These are phyloP conservation scores for Numenius arquata DNA, from an alignment of 2,113 vertebrate species.

Conservation along the genomic window DNA sequence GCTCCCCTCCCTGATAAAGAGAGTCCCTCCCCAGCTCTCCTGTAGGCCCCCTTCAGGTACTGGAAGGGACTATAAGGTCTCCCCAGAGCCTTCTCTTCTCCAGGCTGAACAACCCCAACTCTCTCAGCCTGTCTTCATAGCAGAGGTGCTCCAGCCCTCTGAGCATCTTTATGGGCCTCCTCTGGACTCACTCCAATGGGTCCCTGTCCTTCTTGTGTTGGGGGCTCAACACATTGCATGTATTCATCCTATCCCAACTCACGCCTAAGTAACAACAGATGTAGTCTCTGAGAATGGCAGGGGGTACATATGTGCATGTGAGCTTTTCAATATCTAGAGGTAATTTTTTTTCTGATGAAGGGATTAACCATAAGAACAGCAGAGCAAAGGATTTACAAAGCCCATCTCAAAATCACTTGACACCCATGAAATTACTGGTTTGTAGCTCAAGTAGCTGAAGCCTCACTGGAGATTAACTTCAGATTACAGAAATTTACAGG, in stretches of 20 bases:
- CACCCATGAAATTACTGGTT: not conserved
- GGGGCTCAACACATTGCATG: not conserved
- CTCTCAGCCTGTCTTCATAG: not conserved
- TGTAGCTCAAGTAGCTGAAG: not conserved
- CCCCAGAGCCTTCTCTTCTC: not conserved
- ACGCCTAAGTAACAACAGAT: not conserved
- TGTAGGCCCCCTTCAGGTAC: not conserved
- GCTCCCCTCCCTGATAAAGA: not conserved
- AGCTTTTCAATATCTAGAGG: not conserved
- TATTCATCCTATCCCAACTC: not conserved
- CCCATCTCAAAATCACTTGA: not conserved
- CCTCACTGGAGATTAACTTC: not conserved
- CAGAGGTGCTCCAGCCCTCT: not conserved
- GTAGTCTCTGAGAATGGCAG: not conserved
- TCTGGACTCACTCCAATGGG: not conserved
- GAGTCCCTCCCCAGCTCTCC: not conserved
- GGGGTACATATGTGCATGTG: not conserved
- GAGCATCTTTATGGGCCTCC: not conserved
- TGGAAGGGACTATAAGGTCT: not conserved
- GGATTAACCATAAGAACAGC: not conserved
- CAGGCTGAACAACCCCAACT: not conserved
- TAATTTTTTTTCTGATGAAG: not conserved
- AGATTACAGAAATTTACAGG: constrained; percentile 12
- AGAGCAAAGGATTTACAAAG: constrained; percentile 6
- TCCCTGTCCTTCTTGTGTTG: not conserved